Percentiles rank a stretch among this genome's conserved stretches.
phyloP scores from a whole-genome alignment of 2,888 invertebrate genomes.

The Morinoia aosen region DNA sequence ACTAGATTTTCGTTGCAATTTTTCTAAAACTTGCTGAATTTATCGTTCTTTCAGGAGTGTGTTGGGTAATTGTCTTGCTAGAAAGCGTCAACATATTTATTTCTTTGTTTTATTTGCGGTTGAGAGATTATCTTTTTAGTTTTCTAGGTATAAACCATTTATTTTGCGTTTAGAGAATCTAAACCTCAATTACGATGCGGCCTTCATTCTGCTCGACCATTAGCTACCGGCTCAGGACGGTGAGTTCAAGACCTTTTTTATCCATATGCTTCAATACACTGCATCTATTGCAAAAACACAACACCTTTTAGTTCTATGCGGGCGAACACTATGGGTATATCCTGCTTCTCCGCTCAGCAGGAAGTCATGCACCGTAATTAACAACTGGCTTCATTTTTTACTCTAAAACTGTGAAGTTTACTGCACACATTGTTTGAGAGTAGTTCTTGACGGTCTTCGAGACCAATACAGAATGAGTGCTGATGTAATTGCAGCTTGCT shows the following conservation, averaged over 20 bases:
- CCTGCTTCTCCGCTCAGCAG: too few relatives aligned
- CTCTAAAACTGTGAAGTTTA: background rate
- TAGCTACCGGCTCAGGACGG: background rate
- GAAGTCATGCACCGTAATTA: too few relatives aligned
- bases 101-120: background rate
- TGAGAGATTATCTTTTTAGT: background rate
- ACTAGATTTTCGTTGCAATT: too few relatives aligned
- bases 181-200: background rate
- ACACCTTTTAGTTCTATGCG: too few relatives aligned
- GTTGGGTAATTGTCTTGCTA: background rate
- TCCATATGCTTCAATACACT: too few relatives aligned
- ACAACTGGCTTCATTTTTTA: background rate
- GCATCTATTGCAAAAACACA: too few relatives aligned
- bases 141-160: background rate
- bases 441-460: background rate
- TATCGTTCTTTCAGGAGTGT: too few relatives aligned
- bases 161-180: background rate
- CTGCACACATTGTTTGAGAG: background rate
- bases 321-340: too few relatives aligned
- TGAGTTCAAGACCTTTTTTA: too few relatives aligned
- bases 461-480: background rate
- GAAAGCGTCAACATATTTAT: background rate
- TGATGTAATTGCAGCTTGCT: background rate
- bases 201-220: background rate
- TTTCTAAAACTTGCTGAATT: too few relatives aligned